A percentile compares a stretch with the other conserved stretches of the same genome.
These are phyloP conservation scores for Cladorhizidae sp. DNA, from an alignment of 37 sponge, comb jelly and placozoan genomes.

Conservation along the genomic window DNA sequence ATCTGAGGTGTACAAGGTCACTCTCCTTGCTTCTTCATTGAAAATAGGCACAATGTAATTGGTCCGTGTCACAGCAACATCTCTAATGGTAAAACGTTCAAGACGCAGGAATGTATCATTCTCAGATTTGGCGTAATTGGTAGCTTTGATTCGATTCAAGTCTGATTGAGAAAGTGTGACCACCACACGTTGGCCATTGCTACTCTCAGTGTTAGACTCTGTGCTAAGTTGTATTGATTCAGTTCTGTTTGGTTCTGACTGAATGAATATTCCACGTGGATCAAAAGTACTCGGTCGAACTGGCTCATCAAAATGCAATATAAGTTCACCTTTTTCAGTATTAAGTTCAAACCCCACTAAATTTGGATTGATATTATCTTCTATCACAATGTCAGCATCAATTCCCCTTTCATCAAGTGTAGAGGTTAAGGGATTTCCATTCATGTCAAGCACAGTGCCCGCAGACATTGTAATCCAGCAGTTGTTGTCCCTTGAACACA, in stretches of 20 bases:
- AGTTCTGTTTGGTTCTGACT: constrained; percentile 42
- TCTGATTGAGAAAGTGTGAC: constrained; percentile 35
- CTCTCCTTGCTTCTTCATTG: constrained; percentile 46
- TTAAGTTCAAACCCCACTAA: constrained; percentile 64
- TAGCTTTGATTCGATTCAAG: constrained; percentile 49
- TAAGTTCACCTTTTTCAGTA: constrained; percentile 72
- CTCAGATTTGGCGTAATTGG: constrained; percentile 71
- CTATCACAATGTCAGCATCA: constrained; percentile 43
- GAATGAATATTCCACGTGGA: constrained; percentile 57
- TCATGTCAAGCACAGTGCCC: constrained; percentile 70
- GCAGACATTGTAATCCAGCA: constrained; percentile 77
- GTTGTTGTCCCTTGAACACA: constrained; percentile 88
- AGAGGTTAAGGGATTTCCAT: constrained; percentile 50
- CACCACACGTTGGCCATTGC: constrained; percentile 24
- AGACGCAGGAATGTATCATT: constrained; percentile 73
- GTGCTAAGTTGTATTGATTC: constrained; percentile 39
- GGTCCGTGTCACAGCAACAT: constrained; percentile 67
- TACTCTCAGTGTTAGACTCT: constrained; percentile 29
- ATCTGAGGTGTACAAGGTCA: constrained; percentile 61
- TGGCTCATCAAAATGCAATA: constrained; percentile 80
- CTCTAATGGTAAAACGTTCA: constrained; percentile 43
- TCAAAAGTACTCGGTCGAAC: constrained; percentile 66
- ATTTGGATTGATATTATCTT: constrained; percentile 63
- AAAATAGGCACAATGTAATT: constrained; percentile 60
- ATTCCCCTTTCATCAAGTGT: constrained; percentile 36